Percentiles rank a stretch among this genome's conserved stretches.
These are phyloP conservation scores for Pelusios castaneus DNA, from an alignment of 2,113 vertebrate genomes.

Conservation along the genomic window DNA sequence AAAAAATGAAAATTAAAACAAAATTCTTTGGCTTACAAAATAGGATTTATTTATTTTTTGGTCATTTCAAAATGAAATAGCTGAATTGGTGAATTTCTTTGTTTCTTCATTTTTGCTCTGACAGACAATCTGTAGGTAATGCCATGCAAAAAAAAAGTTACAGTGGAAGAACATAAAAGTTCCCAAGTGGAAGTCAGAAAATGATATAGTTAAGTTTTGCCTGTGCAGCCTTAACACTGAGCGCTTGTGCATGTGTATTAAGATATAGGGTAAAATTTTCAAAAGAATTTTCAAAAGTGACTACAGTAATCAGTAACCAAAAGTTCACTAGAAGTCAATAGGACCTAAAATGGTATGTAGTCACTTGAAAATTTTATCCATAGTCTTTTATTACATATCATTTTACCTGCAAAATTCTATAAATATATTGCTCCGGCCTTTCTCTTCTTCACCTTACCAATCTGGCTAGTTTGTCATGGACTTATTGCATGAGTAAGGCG, in stretches of 20 bases:
- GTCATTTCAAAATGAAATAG: conserved; percentile 10
- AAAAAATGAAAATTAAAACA: background rate
- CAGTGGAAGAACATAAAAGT: background rate
- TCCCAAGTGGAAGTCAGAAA: background rate
- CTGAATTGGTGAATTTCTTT: background rate
- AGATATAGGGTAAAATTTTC: background rate
- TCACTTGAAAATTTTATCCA: background rate
- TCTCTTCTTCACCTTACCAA: background rate
- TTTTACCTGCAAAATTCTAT: background rate
- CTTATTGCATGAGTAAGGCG: background rate
- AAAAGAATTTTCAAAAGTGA: background rate
- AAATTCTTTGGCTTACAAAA: background rate
- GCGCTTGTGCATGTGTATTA: background rate
- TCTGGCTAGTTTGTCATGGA: fast-evolving
- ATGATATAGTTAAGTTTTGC: background rate
- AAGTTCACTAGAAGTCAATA: background rate
- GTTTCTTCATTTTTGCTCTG: background rate
- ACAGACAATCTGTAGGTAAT: fast-evolving
- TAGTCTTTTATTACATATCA: background rate
- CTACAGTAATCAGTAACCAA: background rate
- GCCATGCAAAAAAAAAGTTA: background rate
- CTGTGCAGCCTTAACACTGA: background rate
- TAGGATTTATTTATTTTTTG: background rate
- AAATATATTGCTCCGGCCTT: background rate
- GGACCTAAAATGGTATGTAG: background rate